A percentile compares a stretch with the other conserved stretches of the same genome.
Evolutionary conservation across 2,888 invertebrate genomes (phyloP).

Genomic region (Oscheius sp.): DNA sequence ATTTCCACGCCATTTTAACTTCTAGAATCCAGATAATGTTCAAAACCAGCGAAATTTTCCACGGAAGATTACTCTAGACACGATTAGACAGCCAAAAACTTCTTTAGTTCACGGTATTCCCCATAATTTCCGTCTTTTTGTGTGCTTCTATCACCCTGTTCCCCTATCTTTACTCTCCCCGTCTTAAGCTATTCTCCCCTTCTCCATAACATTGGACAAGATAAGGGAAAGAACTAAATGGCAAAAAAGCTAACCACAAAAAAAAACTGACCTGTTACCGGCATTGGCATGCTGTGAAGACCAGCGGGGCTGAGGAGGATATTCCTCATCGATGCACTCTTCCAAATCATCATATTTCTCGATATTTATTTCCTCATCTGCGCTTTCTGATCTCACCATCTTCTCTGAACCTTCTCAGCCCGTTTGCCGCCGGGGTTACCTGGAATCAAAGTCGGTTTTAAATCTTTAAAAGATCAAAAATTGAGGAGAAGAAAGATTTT

Average conservation of each 20-base stretch:
- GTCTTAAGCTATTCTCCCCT: neutral
- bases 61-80: too few species aligned
- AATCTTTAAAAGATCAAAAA: neutral
- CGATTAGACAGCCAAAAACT: too few species aligned
- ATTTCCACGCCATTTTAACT: too few species aligned
- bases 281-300: constrained; percentile 33
- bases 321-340: constrained; percentile 34
- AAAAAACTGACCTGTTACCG: constrained; percentile 30
- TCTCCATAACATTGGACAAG: neutral
- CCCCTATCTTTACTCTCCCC: constrained; percentile 2
- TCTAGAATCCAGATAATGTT: too few species aligned
- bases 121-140: neutral
- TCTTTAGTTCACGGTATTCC: neutral
- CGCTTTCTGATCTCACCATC: constrained; percentile 64
- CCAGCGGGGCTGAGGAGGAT: constrained; percentile 37
- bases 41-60: too few species aligned
- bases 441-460: constrained; percentile 28
- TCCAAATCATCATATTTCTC: constrained; percentile 39
- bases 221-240: neutral
- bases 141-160: neutral
- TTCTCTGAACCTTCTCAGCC: constrained; percentile 33
- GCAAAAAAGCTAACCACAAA: too few species aligned
- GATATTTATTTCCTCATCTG: constrained; percentile 54
- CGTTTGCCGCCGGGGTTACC: constrained; percentile 59
- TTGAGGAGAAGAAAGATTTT: neutral